Conservation (phyloP, 2,113 vertebrate species). For the Propithecus coquereli region DNA sequence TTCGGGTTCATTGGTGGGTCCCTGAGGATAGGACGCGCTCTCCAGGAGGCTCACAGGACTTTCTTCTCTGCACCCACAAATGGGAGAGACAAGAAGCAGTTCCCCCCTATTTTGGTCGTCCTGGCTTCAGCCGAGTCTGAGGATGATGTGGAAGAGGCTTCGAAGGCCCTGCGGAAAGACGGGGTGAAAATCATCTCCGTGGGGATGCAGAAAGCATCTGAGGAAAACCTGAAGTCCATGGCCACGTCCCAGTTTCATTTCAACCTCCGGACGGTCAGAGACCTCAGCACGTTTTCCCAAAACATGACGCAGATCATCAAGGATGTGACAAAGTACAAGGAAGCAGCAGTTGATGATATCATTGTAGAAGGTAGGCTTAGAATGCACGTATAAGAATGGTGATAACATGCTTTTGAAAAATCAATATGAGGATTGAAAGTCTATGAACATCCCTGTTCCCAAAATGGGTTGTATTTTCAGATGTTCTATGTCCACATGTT, state of each 20-base stretch:
- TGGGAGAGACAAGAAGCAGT: constrained; percentile 67
- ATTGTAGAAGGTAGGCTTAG: constrained; percentile 47
- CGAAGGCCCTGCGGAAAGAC: constrained; percentile 42
- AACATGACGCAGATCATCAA: constrained; percentile 71
- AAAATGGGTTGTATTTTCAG: background rate
- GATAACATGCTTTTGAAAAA: background rate
- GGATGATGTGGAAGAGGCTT: constrained; percentile 71
- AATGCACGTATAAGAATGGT: accelerated
- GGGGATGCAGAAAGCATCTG: constrained; percentile 61
- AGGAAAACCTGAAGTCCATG: constrained; percentile 70
- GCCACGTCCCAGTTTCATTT: constrained; percentile 64
- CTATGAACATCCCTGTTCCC: background rate
- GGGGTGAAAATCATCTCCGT: constrained; percentile 76
- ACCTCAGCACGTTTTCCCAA: constrained; percentile 64
- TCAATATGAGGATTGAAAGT: background rate
- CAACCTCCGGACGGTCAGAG: constrained; percentile 28
- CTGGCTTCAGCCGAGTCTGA: constrained; percentile 71
- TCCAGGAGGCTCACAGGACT: constrained; percentile 53
- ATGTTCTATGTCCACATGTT: background rate
- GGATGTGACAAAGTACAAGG: constrained; percentile 31
- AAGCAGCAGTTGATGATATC: background rate
- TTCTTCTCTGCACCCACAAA: constrained; percentile 59
- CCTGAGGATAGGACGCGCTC: constrained; percentile 66
- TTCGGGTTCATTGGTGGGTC: constrained; percentile 62
- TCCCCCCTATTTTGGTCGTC: constrained; percentile 75